phyloP scores from a whole-genome alignment of 2,888 invertebrate genomes.

The Alviniconcha strummeri region DNA sequence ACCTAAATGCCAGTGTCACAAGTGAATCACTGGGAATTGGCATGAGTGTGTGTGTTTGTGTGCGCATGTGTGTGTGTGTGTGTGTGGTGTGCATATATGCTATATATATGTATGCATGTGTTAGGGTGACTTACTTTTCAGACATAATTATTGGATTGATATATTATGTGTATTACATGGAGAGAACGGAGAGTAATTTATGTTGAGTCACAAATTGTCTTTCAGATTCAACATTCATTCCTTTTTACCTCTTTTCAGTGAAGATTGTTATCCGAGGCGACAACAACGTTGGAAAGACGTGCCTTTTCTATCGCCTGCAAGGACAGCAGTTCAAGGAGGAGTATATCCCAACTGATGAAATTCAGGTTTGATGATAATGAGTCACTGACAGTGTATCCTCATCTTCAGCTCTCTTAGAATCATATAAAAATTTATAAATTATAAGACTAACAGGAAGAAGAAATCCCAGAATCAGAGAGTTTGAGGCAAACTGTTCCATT shows the following conservation, averaged over 20 bases:
- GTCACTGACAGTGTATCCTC: no score
- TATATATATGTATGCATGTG: neutral
- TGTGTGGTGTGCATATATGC: neutral
- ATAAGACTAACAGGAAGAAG: no score
- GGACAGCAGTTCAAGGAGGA: slow-evolving; percentile 93
- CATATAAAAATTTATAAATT: no score
- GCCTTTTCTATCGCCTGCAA: slow-evolving; percentile 90
- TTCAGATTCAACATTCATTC: neutral
- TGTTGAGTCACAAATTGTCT: neutral
- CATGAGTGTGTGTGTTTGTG: no score
- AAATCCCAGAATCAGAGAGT: no score
- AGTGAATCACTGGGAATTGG: no score
- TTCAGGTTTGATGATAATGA: slow-evolving; percentile 80
- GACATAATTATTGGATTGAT: neutral
- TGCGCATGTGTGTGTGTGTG: no score
- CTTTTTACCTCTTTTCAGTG: slow-evolving; percentile 80
- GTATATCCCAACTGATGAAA: slow-evolving; percentile 95
- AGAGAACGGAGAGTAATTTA: neutral
- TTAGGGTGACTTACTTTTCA: neutral
- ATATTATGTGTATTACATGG: no score
- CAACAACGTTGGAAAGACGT: slow-evolving; percentile 95
- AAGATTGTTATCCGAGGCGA: slow-evolving; percentile 97
- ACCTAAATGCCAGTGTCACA: no score
- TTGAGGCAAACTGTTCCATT: no score
- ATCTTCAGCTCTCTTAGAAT: neutral